Evolutionary conservation across 2,113 vertebrate genomes (phyloP), one percentile per base, ranked within the genome.

Genomic region (Galbula dea): DNA sequence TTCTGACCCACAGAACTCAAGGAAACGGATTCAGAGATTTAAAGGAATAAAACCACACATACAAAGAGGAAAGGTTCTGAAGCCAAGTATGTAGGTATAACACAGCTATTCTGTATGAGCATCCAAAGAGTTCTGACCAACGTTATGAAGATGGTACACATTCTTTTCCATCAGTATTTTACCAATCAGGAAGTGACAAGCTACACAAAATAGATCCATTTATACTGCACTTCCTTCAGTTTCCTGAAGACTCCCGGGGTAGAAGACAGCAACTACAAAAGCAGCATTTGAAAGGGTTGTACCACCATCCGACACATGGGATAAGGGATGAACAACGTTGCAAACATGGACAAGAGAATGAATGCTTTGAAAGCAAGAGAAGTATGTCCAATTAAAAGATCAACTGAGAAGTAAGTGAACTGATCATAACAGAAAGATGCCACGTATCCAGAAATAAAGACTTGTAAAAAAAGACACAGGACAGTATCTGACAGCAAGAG

Each of bases 251-350:
- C 20, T 59, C 63, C 39, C 4, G 15, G 41, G 15, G 69, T 5
- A 37, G 37, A 37, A 45, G 68, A 41, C 3, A 71, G n/a, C 24
- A 58, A 36, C 15, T 41, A 67, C 20, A 51, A 46, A 74, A 45
- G 41, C 7, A 80, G 29, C 24, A 21, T 14, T 54, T 51, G n/a
- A n/a, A n/a, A n/a, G n/a, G n/a, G n/a, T n/a, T n/a, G n/a, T n/a
- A n/a, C n/a, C n/a, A n/a, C n/a, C n/a, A n/a, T n/a, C n/a, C 7
- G 30, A 12, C 19, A 13, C 3, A 2, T 1, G 37, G 19, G 57
- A 48, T 29, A 41, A 76, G 19, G 45, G 49, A 71, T 22, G n/a
- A 65, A 83, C 16, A 46, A 22, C 3, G 65, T 3, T 52, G 51
- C 23, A 48, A 29, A 48, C 12, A 6, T 1, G 11, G 18, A 46